Conservation (phyloP, 2,888 invertebrate genomes). For the Eurytoma californica region DNA sequence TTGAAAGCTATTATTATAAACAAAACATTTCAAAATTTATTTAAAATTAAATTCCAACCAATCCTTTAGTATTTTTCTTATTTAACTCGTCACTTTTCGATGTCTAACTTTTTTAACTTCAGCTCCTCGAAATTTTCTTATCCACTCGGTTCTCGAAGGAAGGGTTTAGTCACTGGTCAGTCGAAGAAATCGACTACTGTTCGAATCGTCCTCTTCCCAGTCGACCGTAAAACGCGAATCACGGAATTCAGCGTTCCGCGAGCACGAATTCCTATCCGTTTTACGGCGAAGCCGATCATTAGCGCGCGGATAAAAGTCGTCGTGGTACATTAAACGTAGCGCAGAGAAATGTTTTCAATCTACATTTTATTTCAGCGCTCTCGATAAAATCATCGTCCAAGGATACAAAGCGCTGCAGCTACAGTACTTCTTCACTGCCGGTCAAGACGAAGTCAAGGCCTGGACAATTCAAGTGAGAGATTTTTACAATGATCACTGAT, state of each 20-base stretch:
- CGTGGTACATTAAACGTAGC: constrained; percentile 1
- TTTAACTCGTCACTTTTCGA: too few species aligned
- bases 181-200: constrained; percentile 38
- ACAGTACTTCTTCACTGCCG: constrained; percentile 98
- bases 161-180: background rate
- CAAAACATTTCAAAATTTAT: too few species aligned
- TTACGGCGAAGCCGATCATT: constrained; percentile 51
- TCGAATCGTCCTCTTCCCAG: constrained; percentile 9
- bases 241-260: constrained; percentile 47
- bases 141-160: background rate
- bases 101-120: too few species aligned
- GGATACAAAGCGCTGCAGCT: constrained; percentile 97
- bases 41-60: too few species aligned
- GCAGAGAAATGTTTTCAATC: constrained; percentile 47
- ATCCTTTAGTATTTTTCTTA: too few species aligned
- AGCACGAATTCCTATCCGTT: constrained; percentile 30
- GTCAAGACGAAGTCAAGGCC: constrained; percentile 98
- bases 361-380: constrained; percentile 80
- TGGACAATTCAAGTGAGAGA: constrained; percentile 97
- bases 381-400: constrained; percentile 97
- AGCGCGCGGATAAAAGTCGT: constrained; percentile 33
- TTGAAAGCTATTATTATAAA: too few species aligned
- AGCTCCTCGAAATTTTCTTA: background rate
- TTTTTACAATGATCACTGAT: background rate
- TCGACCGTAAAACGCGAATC: constrained; percentile 54